Evolutionary conservation across 1,140 invertebrate genomes (phyloP).

Genomic region (Drosophila equinoxialis): DNA sequence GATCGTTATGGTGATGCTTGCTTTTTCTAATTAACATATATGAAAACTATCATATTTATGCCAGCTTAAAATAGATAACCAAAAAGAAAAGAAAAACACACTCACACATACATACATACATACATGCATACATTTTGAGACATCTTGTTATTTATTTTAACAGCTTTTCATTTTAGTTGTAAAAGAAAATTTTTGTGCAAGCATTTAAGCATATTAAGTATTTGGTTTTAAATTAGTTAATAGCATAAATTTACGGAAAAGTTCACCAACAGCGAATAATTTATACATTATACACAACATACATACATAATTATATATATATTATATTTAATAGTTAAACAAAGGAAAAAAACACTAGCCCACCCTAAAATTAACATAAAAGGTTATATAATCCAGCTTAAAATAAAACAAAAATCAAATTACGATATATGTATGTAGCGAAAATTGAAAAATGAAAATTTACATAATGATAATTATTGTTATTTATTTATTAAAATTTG

Average conservation of each 20-base stretch:
- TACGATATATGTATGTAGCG: background rate
- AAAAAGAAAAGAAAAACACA: conserved; percentile 21
- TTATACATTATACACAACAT: conserved; percentile 21
- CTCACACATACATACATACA: conserved; percentile 47
- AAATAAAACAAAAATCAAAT: background rate
- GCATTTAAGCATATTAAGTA: conserved; percentile 70
- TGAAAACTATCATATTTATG: conserved; percentile 2
- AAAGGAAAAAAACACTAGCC: conserved; percentile 3
- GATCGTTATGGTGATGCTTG: background rate
- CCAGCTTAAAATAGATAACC: conserved; percentile 7
- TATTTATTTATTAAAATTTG: conserved; percentile 15
- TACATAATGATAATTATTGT: conserved; percentile 11
- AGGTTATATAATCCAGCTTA: conserved; percentile 1
- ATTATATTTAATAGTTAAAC: conserved; percentile 6
- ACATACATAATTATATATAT: background rate
- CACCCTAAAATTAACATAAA: background rate
- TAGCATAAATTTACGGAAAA: conserved; percentile 54
- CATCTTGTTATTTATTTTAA: conserved; percentile 74
- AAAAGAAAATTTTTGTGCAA: conserved; percentile 47
- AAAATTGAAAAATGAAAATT: conserved; percentile 4
- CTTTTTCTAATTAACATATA: background rate
- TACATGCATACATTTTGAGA: conserved; percentile 44
- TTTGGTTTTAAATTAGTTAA: conserved; percentile 26
- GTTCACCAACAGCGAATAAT: conserved; percentile 78
- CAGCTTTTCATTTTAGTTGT: conserved; percentile 59